Evolutionary conservation across 2,113 vertebrate species (phyloP).

Genomic region (Meleagris gallopavo): DNA sequence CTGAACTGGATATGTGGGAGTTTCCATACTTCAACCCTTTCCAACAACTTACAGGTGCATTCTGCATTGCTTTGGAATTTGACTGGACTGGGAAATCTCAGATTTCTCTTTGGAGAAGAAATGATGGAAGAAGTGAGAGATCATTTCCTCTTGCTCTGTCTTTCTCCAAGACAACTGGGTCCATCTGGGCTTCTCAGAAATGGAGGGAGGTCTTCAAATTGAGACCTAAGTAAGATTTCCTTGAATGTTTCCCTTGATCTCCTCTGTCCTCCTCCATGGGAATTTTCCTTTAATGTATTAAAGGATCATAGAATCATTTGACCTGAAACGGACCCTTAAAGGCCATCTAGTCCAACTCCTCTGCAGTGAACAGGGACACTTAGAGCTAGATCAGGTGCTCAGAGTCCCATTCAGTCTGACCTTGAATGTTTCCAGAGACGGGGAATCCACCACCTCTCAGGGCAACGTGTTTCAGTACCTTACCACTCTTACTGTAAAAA

Average conservation of each 20-base stretch:
- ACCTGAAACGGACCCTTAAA: too few species aligned
- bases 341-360: too few species aligned
- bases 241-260: not conserved
- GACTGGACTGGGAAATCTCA: not conserved
- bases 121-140: not conserved
- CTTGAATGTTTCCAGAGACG: too few species aligned
- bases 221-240: not conserved
- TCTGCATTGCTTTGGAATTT: not conserved
- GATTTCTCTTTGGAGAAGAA: not conserved
- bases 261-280: fast-evolving
- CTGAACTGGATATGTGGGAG: fast-evolving
- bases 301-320: too few species aligned
- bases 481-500: too few species aligned
- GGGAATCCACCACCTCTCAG: too few species aligned
- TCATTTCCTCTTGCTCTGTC: not conserved
- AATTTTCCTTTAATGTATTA: not conserved
- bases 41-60: not conserved
- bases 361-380: too few species aligned
- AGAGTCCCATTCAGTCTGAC: too few species aligned
- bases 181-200: not conserved
- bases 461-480: too few species aligned
- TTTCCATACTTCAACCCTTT: not conserved
- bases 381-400: too few species aligned
- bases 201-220: not conserved
- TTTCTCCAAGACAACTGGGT: not conserved